These are phyloP conservation scores for Macrotrachela quadricornifera DNA, from an alignment of 1,140 invertebrate genomes.

Conservation along the genomic window DNA sequence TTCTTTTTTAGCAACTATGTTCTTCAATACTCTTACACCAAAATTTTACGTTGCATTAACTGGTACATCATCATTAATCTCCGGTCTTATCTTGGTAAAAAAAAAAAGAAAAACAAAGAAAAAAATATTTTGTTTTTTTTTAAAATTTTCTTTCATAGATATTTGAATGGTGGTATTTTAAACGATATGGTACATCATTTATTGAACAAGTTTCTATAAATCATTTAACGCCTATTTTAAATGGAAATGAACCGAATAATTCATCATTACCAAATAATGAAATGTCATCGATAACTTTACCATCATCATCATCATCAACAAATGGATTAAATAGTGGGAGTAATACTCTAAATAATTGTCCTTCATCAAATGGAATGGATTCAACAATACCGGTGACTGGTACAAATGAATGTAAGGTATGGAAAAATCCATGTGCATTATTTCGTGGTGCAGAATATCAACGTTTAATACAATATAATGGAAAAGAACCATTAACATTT, in stretches of 20 bases:
- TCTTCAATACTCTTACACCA: conserved; percentile 81
- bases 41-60: conserved; percentile 97
- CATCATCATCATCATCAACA: no score
- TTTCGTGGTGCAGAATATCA: conserved; percentile 89
- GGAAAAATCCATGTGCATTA: conserved; percentile 84
- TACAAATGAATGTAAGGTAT: conserved; percentile 65
- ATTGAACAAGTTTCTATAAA: conserved; percentile 87
- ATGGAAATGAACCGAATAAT: no score
- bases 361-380: not conserved
- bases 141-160: conserved; percentile 36
- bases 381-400: not conserved
- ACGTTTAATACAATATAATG: conserved; percentile 64
- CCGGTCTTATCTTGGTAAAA: conserved; percentile 65
- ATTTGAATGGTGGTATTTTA: conserved; percentile 99
- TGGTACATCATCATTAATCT: conserved; percentile 87
- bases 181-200: conserved; percentile 90
- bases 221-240: conserved; percentile 42
- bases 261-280: no score
- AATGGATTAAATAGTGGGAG: not conserved
- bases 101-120: no score
- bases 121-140: no score
- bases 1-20: conserved; percentile 47
- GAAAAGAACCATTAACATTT: conserved; percentile 83
- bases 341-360: not conserved
- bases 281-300: no score